Evolutionary conservation across 2,113 vertebrate genomes (phyloP).

Genomic region (Propithecus coquereli): DNA sequence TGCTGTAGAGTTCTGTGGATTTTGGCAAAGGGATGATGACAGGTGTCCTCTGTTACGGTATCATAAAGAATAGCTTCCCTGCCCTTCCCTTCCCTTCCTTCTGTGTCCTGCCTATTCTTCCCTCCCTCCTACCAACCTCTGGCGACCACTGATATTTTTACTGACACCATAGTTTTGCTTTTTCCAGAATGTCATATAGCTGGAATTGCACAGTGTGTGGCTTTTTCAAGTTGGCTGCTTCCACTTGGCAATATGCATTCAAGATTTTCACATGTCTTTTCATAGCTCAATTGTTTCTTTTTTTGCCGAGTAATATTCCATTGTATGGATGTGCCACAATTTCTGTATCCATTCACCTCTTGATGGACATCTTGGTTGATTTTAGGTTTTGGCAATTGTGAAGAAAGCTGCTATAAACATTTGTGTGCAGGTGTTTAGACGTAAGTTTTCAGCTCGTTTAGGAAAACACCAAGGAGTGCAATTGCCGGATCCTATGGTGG

Average conservation of each 20-base stretch:
- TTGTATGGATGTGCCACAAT: not conserved
- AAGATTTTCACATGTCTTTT: not conserved
- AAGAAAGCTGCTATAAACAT: not conserved
- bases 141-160: not conserved
- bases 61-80: rapidly evolving
- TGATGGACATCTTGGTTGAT: not conserved
- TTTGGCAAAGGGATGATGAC: not conserved
- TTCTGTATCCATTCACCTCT: not conserved
- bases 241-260: not conserved
- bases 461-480: not conserved
- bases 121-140: not conserved
- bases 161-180: not conserved
- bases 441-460: not conserved
- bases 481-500: not conserved
- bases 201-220: not conserved
- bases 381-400: not conserved
- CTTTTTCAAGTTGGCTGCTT: not conserved
- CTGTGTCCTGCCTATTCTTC: rapidly evolving
- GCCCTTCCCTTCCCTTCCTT: not conserved
- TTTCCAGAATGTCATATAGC: not conserved
- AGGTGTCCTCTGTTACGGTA: rapidly evolving
- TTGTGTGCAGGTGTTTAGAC: not conserved
- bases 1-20: not conserved
- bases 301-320: not conserved
- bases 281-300: not conserved